phyloP scores from a whole-genome alignment of 1,140 invertebrate species.

The Drosophila sucinea region DNA sequence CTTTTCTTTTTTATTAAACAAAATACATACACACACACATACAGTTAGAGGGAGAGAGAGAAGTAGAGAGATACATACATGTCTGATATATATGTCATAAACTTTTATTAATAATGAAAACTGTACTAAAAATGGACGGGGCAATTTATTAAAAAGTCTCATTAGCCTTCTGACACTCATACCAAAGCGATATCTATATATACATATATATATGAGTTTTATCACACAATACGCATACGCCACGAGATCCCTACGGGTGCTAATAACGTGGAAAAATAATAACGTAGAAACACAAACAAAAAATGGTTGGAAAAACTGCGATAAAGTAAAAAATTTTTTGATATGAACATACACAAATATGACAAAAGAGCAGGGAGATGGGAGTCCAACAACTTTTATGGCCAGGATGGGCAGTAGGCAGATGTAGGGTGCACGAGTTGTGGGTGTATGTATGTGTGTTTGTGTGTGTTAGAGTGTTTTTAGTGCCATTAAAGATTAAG shows the following conservation, averaged over 20 bases:
- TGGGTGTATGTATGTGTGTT: constrained; percentile 13
- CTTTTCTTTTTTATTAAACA: constrained; percentile 61
- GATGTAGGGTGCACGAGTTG: neutral
- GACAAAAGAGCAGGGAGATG: constrained; percentile 47
- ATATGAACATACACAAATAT: constrained; percentile 60
- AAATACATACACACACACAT: constrained; percentile 38
- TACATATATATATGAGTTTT: constrained; percentile 39
- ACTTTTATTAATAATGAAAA: constrained; percentile 82
- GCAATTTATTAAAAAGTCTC: constrained; percentile 82
- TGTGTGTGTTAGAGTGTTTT: constrained; percentile 51
- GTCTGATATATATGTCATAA: constrained; percentile 75
- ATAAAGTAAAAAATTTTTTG: constrained; percentile 80
- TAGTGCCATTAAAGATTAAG: constrained; percentile 71
- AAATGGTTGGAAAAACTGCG: constrained; percentile 47
- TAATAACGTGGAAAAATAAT: constrained; percentile 78
- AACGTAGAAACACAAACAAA: constrained; percentile 25
- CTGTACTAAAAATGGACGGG: constrained; percentile 75
- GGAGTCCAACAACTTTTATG: constrained; percentile 16
- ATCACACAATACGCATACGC: constrained; percentile 77
- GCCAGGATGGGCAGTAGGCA: neutral
- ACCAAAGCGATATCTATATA: constrained; percentile 12
- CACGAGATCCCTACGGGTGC: constrained; percentile 72
- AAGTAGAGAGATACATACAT: constrained; percentile 1
- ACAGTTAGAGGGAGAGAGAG: constrained; percentile 12
- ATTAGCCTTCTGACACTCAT: constrained; percentile 57